Percentiles rank a stretch among this genome's conserved stretches.
phyloP scores from a whole-genome alignment of 1,140 invertebrate genomes.

The Drosophila orena region DNA sequence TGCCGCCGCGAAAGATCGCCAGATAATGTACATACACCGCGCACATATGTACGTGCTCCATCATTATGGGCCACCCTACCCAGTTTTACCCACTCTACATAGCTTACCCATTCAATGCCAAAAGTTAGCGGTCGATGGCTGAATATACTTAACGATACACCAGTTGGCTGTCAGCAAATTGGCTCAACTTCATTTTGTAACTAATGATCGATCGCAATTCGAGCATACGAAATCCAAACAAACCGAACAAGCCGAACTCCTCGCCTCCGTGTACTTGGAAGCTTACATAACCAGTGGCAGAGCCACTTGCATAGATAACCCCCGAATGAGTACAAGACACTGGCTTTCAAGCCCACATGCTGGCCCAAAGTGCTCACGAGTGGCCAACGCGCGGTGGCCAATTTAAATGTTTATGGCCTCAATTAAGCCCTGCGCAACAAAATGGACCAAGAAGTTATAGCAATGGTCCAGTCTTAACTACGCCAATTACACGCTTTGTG shows the following conservation, averaged over 20 bases:
- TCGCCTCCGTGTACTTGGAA: constrained; percentile 11
- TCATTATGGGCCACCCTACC: constrained; percentile 26
- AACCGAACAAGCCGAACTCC: no score
- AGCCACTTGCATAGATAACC: constrained; percentile 37
- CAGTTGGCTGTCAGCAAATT: constrained; percentile 15
- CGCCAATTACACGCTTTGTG: background rate
- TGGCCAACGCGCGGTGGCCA: constrained; percentile 14
- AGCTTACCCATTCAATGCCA: constrained; percentile 32
- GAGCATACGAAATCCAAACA: constrained; percentile 19
- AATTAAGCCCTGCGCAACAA: constrained; percentile 13
- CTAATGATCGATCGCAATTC: constrained; percentile 36
- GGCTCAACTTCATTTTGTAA: constrained; percentile 29
- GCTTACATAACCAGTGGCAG: constrained; percentile 26
- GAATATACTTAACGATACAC: constrained; percentile 16
- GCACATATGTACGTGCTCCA: background rate
- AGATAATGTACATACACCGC: constrained; percentile 1
- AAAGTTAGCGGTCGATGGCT: constrained; percentile 25
- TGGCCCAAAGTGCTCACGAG: constrained; percentile 27
- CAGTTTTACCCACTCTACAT: constrained; percentile 3
- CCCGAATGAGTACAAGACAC: constrained; percentile 15
- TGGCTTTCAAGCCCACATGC: constrained; percentile 31
- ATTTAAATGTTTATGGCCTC: constrained; percentile 20
- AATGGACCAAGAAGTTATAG: constrained; percentile 7
- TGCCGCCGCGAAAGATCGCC: constrained; percentile 4
- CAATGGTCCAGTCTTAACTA: background rate